Conservation (phyloP, 2,888 invertebrate species). For the Cloeon dipterum region DNA sequence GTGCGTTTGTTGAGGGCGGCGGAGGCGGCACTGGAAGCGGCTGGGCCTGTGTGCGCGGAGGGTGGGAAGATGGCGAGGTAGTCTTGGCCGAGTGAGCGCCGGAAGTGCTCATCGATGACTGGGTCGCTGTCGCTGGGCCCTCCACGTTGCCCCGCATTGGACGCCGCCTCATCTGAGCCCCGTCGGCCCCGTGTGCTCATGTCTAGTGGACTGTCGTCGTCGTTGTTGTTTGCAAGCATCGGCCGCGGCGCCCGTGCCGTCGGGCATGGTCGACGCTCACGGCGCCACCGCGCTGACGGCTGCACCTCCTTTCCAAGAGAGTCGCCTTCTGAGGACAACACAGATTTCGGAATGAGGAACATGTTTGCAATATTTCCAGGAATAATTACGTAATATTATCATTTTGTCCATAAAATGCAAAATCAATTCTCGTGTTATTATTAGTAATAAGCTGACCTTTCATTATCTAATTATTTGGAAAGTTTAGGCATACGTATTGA, state of each 20-base stretch:
- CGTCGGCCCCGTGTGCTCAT: constrained; percentile 23
- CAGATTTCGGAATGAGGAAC: too few species aligned
- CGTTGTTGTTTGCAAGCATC: constrained; percentile 3
- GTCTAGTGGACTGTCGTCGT: constrained; percentile 36
- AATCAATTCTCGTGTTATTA: too few species aligned
- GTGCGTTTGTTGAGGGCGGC: not conserved
- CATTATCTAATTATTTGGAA: too few species aligned
- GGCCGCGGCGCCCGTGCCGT: constrained; percentile 9
- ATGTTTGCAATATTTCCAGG: too few species aligned
- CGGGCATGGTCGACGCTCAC: constrained; percentile 30
- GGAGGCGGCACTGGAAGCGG: not conserved
- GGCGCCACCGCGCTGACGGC: constrained; percentile 45
- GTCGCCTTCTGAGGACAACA: too few species aligned
- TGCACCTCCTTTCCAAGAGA: constrained; percentile 29
- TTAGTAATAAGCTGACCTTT: too few species aligned
- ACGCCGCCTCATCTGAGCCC: too few species aligned
- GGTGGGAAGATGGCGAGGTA: constrained; percentile 45
- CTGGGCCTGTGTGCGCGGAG: not conserved
- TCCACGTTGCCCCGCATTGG: too few species aligned
- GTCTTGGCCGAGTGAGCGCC: constrained; percentile 69
- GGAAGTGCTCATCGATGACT: constrained; percentile 87
- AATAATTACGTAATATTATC: too few species aligned
- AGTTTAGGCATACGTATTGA: too few species aligned
- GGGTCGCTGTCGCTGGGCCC: constrained; percentile 56
- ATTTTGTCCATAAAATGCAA: too few species aligned